Evolutionary conservation across 2,888 invertebrate genomes (phyloP).

Genomic region (Nematopogon swammerdamellus): DNA sequence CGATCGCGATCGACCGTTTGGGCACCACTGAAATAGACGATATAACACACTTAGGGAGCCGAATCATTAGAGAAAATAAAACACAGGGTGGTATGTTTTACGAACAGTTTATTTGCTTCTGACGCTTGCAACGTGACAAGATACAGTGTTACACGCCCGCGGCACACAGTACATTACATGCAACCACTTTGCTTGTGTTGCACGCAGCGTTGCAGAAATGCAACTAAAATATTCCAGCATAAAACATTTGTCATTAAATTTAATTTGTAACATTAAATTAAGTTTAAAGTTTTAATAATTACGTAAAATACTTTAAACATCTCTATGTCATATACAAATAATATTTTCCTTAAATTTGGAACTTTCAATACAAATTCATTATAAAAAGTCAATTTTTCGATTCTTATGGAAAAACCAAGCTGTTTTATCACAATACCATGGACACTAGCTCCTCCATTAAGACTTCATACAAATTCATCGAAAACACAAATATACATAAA

Average conservation of each 20-base stretch:
- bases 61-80: too few species aligned
- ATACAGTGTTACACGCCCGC: conserved; percentile 23
- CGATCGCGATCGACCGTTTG: too few species aligned
- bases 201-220: background rate
- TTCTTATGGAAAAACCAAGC: background rate
- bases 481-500: conserved; percentile 40
- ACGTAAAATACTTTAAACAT: background rate
- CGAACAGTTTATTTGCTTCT: conserved; percentile 42
- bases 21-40: too few species aligned
- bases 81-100: conserved; percentile 18
- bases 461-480: background rate
- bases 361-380: background rate
- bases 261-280: conserved; percentile 2
- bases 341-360: background rate
- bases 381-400: background rate
- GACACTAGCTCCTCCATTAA: background rate
- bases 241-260: conserved; percentile 3
- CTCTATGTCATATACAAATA: background rate
- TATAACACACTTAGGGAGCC: too few species aligned
- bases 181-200: too few species aligned
- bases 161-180: too few species aligned
- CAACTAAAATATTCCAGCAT: background rate
- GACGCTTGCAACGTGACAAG: conserved; percentile 50
- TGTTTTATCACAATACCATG: background rate
- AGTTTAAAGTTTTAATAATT: background rate